Evolutionary conservation across 2,888 invertebrate genomes (phyloP).

Genomic region (Drosophila longiperda): DNA sequence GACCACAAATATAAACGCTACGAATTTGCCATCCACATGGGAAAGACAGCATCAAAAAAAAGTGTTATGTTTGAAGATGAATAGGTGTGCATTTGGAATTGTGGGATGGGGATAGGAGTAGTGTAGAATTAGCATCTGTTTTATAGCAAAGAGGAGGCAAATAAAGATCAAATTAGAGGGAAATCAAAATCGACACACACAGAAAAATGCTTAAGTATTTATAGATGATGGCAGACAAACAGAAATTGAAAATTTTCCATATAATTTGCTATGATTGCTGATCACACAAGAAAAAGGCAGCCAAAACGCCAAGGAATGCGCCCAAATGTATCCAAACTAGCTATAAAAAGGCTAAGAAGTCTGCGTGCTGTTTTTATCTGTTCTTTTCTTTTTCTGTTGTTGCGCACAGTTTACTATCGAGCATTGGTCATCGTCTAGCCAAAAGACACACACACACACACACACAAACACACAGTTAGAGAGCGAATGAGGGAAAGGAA

Average conservation of each 20-base stretch:
- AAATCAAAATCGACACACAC: slow-evolving; percentile 16
- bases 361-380: slow-evolving; percentile 40
- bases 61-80: slow-evolving; percentile 3
- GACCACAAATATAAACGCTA: slow-evolving; percentile 62
- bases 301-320: slow-evolving; percentile 60
- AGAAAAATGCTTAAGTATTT: slow-evolving; percentile 15
- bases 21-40: slow-evolving; percentile 57
- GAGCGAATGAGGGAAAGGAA: slow-evolving; percentile 50
- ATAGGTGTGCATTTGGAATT: neutral
- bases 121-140: slow-evolving; percentile 63
- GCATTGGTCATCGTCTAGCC: slow-evolving; percentile 69
- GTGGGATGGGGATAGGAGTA: neutral
- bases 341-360: slow-evolving; percentile 26
- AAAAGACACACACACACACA: slow-evolving; percentile 23
- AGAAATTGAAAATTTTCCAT: slow-evolving; percentile 57
- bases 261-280: slow-evolving; percentile 63
- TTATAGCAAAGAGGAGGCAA: slow-evolving; percentile 57
- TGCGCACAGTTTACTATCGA: slow-evolving; percentile 48
- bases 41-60: slow-evolving; percentile 19
- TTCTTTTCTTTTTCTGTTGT: neutral
- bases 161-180: slow-evolving; percentile 54
- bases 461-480: slow-evolving; percentile 12
- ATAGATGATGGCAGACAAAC: slow-evolving; percentile 37
- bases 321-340: slow-evolving; percentile 30
- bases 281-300: slow-evolving; percentile 49